Conservation (phyloP, 2,888 invertebrate genomes). For the Megaustenia siamemsis region DNA sequence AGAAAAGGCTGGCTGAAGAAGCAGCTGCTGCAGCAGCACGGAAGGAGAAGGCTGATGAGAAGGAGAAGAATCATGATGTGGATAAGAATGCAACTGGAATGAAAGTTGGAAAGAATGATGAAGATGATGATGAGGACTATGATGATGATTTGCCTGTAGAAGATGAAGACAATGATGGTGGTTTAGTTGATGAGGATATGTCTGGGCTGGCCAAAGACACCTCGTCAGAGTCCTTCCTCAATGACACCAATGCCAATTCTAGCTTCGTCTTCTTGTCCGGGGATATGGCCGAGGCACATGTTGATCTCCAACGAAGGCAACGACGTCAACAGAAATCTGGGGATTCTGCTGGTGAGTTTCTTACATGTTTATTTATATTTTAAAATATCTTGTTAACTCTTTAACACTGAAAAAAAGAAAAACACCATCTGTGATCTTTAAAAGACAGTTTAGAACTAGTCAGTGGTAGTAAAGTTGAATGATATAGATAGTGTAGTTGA, state of each 20-base stretch:
- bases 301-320: constrained; percentile 24
- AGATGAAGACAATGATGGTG: constrained; percentile 39
- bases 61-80: constrained; percentile 5
- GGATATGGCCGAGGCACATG: constrained; percentile 36
- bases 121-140: constrained; percentile 42
- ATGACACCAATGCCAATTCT: constrained; percentile 39
- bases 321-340: neutral
- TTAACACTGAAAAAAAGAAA: neutral
- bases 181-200: constrained; percentile 13
- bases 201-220: neutral
- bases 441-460: too few species aligned
- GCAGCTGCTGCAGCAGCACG: constrained; percentile 16
- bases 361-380: neutral
- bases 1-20: constrained; percentile 29
- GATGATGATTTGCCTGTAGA: constrained; percentile 36
- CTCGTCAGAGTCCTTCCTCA: constrained; percentile 17
- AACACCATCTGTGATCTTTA: neutral
- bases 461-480: too few species aligned
- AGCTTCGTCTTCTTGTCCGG: constrained; percentile 48
- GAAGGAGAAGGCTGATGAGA: constrained; percentile 15
- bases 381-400: neutral
- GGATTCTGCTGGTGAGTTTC: neutral
- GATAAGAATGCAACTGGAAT: neutral
- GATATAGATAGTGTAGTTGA: too few species aligned
- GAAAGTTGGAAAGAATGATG: neutral